Percentiles rank a stretch among this genome's conserved stretches.
These are phyloP conservation scores for Myrmecobius fasciatus DNA, from an alignment of 2,113 vertebrate species.

Conservation along the genomic window DNA sequence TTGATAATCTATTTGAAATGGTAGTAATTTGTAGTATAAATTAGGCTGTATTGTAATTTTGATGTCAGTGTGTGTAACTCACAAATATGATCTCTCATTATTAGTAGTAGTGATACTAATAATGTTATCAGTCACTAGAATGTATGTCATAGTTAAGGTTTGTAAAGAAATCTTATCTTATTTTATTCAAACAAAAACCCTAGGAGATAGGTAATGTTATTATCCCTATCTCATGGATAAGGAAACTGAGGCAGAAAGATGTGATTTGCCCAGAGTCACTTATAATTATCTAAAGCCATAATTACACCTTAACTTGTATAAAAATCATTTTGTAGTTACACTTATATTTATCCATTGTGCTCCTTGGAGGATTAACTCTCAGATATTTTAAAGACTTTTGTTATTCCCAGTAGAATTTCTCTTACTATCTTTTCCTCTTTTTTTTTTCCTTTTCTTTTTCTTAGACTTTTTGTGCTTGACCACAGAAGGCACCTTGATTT, in stretches of 20 bases:
- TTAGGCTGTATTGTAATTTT: neutral
- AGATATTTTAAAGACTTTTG: neutral
- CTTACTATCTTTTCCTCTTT: neutral
- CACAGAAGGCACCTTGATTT: neutral
- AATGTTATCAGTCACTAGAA: neutral
- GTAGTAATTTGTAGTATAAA: neutral
- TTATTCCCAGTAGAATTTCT: neutral
- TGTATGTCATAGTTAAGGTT: neutral
- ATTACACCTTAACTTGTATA: neutral
- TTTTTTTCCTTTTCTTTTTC: neutral
- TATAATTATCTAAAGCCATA: neutral
- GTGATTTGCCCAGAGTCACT: neutral
- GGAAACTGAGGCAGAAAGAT: neutral
- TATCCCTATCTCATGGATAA: neutral
- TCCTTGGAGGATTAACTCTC: neutral
- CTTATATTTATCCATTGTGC: neutral
- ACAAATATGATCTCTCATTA: neutral
- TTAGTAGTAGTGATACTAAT: neutral
- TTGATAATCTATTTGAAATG: neutral
- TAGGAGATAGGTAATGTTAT: neutral
- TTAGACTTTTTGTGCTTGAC: neutral
- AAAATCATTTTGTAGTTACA: neutral
- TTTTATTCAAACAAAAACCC: neutral
- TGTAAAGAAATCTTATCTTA: neutral
- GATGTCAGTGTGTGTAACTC: neutral